Evolutionary conservation across 2,113 vertebrate species (phyloP).

Genomic region (Aythya baeri): DNA sequence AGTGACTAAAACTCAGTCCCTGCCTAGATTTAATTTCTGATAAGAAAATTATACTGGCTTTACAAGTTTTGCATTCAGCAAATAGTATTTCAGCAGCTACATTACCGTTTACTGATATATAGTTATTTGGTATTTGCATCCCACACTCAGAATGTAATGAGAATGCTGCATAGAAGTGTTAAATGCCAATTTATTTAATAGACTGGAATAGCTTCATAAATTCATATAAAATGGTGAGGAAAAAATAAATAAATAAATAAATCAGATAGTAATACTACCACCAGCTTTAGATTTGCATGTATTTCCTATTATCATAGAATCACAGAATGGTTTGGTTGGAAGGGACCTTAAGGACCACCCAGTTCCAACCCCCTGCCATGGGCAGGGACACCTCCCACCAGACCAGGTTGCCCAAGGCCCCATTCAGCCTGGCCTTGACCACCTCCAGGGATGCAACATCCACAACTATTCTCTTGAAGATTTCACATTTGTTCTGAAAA

Average conservation of each 20-base stretch:
- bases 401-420: neutral
- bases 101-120: neutral
- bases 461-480: neutral
- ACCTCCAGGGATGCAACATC: neutral
- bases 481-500: neutral
- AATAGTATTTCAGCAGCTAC: neutral
- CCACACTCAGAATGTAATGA: neutral
- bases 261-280: neutral
- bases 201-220: neutral
- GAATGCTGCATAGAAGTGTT: neutral
- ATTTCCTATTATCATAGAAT: neutral
- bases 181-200: neutral
- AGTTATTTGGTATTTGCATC: neutral
- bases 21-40: neutral
- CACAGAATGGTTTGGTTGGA: neutral
- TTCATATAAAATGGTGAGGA: neutral
- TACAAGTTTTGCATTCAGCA: neutral
- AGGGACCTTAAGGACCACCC: neutral
- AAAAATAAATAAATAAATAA: neutral
- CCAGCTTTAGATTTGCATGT: neutral
- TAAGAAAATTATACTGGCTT: neutral
- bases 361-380: neutral
- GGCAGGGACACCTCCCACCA: neutral
- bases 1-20: neutral
- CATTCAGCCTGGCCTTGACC: neutral